Percentiles rank a stretch among this genome's conserved stretches.
Conservation (phyloP, 2,113 vertebrate genomes). For the Scytalopus superciliaris region DNA sequence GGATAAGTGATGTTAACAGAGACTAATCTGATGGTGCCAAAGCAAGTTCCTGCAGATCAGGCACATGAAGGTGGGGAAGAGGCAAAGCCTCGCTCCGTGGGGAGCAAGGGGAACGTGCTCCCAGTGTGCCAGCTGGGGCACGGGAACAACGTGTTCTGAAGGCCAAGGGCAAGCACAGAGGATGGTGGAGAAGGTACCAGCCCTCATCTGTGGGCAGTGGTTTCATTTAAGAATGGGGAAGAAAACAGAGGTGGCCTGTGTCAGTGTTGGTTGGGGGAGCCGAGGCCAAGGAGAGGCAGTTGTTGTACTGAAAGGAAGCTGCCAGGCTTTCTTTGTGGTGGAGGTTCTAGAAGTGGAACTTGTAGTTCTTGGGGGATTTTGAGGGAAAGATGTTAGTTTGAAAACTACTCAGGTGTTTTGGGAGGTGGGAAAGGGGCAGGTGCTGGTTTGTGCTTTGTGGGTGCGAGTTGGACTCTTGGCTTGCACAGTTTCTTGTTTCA, state of each 20-base stretch:
- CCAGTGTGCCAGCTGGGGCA: background rate
- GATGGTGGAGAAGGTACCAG: background rate
- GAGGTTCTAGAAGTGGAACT: background rate
- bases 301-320: background rate
- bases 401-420: background rate
- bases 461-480: background rate
- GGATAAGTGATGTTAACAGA: constrained; percentile 48
- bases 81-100: background rate
- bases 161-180: background rate
- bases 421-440: background rate
- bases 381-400: background rate
- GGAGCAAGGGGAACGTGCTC: background rate
- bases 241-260: background rate
- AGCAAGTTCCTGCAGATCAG: constrained; percentile 59
- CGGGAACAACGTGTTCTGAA: background rate
- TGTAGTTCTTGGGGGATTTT: background rate
- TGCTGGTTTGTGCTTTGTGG: background rate
- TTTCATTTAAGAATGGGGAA: background rate
- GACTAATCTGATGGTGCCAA: constrained; percentile 51
- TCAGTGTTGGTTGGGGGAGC: background rate
- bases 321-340: background rate
- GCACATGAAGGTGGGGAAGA: background rate
- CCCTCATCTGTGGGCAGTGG: background rate
- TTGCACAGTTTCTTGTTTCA: background rate
- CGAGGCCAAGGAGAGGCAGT: background rate